Evolutionary conservation across 2,888 invertebrate species (phyloP), one percentile per base, ranked within the genome.

Genomic region (Patella depressa): DNA sequence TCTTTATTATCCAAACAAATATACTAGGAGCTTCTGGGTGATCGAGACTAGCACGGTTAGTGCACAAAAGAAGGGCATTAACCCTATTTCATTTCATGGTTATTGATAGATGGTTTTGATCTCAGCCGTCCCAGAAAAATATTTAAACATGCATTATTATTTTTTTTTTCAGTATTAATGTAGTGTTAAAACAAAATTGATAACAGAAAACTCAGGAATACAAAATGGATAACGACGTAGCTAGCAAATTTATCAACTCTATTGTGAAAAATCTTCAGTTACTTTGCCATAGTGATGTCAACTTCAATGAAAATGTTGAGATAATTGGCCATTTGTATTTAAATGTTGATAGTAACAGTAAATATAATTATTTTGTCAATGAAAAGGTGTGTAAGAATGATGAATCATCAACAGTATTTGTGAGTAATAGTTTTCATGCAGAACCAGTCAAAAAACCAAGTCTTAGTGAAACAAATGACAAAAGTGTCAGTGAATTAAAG

Each of bases 351-450:
- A 70, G 71, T 65, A 79, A 80, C 72, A 80, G 75, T 55, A 82
- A 80, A 77, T 74, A 80, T 29, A 79, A 82, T 71, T 82, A 82
- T 76, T 78, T 82, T 45, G 75, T 82, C 29, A 82, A 82, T 80
- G 82, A 82, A 73, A 82, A 80, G 74, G 82, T 82, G 11, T 82
- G 82, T 59, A 82, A 82, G 75, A 82, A 77, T 78, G 82, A 82
- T 70, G 80, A 82, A 71, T 80, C 82, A 12, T 77, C 80, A 54
- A 82, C 82, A 45, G 24, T 24, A 65, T 82, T 82, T 72, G 80
- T 82, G 19, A 82, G 82, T 70, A 82, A 82, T 72, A 82, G 82
- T 55, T 82, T 82, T 74, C 82, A 80, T 80, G 82, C 82, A 24
- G 65, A 65, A 65, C 65, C 65, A 65, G 65, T 24, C 65, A 65